Conservation (phyloP, 2,113 vertebrate genomes). For the Anas platyrhynchos region DNA sequence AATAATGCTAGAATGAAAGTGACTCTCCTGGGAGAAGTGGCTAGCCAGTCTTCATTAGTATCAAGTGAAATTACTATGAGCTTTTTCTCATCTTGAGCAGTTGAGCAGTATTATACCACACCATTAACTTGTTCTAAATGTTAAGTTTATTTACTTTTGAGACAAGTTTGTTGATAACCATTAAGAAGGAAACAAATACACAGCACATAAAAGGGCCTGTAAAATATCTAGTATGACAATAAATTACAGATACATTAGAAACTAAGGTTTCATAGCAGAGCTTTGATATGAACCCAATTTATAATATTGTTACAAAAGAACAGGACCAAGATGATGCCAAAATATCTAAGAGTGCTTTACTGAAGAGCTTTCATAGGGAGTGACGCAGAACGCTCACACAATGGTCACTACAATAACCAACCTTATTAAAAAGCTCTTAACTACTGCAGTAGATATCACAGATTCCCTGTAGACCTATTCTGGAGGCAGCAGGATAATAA, state of each 20-base stretch:
- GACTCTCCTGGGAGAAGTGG: background rate
- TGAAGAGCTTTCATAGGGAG: background rate
- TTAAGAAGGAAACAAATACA: background rate
- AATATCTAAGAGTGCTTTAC: background rate
- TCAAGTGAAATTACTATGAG: background rate
- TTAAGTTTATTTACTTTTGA: constrained; percentile 21
- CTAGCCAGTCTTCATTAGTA: background rate
- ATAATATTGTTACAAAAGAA: background rate
- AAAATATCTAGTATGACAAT: background rate
- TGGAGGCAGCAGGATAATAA: background rate
- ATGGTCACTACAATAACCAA: background rate
- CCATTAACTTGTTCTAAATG: background rate
- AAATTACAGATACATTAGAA: background rate
- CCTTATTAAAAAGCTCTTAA: constrained; percentile 16
- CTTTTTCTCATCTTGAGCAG: background rate
- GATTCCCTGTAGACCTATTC: background rate
- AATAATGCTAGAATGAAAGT: constrained; percentile 22
- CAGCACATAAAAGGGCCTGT: background rate
- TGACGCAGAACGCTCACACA: background rate
- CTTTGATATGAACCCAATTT: background rate
- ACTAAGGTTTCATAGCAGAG: background rate
- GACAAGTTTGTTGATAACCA: background rate
- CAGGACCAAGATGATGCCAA: background rate
- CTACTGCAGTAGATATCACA: background rate
- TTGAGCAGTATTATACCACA: background rate